Percentiles rank a stretch among this genome's conserved stretches.
These are phyloP conservation scores for Notarius lentiginosus DNA, from an alignment of 2,113 vertebrate genomes.

Conservation along the genomic window DNA sequence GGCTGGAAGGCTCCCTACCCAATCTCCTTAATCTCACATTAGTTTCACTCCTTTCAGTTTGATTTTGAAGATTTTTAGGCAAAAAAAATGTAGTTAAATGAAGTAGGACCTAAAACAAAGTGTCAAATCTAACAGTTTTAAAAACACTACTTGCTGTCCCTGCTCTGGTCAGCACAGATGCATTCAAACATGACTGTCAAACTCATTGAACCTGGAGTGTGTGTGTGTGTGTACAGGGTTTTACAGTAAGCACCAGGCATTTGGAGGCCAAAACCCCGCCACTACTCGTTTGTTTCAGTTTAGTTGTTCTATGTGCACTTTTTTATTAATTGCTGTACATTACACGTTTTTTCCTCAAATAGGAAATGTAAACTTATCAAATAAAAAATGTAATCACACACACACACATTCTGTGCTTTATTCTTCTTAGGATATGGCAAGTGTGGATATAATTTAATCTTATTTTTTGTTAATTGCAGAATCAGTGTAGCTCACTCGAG, in stretches of 20 bases:
- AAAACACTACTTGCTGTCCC: not conserved
- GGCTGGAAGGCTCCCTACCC: not conserved
- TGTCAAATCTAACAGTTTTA: not conserved
- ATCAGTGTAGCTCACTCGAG: conserved; percentile 38
- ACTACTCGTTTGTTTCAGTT: not conserved
- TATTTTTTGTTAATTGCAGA: not conserved
- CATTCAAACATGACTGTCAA: not conserved
- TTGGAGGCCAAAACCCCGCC: not conserved
- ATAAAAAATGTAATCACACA: not conserved
- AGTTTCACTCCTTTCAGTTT: not conserved
- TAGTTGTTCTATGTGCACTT: not conserved
- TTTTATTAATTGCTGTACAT: not conserved
- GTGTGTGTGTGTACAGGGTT: not conserved
- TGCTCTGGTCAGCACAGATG: not conserved
- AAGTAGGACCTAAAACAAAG: not conserved
- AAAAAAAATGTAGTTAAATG: not conserved
- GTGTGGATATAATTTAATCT: not conserved
- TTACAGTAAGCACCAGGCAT: not conserved
- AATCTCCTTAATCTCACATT: not conserved
- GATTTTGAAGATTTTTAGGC: not conserved
- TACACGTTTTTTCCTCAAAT: not conserved
- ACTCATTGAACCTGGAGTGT: not conserved
- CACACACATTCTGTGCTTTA: not conserved
- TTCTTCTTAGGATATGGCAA: not conserved
- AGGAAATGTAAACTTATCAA: not conserved